Percentiles rank a stretch among this genome's conserved stretches.
phyloP scores from a whole-genome alignment of 1,140 invertebrate genomes.

The Bombus waltoni region DNA sequence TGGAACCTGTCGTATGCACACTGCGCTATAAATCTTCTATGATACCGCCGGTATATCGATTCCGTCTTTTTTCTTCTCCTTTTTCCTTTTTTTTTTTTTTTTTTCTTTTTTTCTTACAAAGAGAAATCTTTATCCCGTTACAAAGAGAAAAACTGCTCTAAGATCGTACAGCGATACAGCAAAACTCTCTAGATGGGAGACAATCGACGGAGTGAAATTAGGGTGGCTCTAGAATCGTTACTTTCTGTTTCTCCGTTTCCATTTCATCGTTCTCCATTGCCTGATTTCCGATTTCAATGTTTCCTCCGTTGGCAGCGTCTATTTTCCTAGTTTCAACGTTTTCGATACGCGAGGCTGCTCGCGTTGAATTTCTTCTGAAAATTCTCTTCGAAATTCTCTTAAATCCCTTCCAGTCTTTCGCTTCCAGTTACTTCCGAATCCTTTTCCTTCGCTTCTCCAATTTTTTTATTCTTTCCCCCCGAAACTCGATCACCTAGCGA shows the following conservation, averaged over 20 bases:
- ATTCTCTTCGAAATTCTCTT: background rate
- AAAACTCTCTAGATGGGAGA: background rate
- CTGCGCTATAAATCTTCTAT: background rate
- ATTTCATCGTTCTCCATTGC: conserved; percentile 5
- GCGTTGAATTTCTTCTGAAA: conserved; percentile 2
- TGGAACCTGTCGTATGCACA: background rate
- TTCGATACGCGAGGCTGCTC: no score
- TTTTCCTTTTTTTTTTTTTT: no score
- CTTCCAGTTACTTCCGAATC: background rate
- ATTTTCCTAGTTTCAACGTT: background rate
- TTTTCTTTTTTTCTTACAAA: no score
- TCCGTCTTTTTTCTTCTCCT: no score
- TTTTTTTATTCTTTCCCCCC: background rate
- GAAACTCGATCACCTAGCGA: background rate
- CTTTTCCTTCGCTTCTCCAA: background rate
- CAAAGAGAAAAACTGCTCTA: no score
- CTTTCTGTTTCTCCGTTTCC: background rate
- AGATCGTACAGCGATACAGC: background rate
- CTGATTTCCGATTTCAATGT: conserved; percentile 19
- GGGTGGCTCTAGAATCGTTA: background rate
- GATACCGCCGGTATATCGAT: background rate
- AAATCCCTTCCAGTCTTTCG: background rate
- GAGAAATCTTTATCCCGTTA: background rate
- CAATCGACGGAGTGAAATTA: background rate
- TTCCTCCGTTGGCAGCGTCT: background rate